Base-by-base conservation (phyloP, 2,797 vertebrate species). In the Eidolon dupreanum region DNA sequence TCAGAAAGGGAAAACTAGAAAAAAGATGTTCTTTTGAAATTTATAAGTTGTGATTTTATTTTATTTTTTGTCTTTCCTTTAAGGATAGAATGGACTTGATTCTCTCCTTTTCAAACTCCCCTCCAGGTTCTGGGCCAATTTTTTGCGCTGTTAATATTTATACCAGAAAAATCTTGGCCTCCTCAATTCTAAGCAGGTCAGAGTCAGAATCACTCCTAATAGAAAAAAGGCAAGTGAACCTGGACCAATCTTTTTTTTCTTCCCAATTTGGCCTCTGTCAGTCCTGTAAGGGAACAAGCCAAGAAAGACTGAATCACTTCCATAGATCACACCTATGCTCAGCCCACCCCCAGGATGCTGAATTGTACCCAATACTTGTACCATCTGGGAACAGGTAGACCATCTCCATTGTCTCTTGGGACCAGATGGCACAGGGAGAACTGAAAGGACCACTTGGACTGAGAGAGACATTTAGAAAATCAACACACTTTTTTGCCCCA, bases 1-100 rank as follows among this genome's bases (percentile, higher is more conserved):
- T 92, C 83, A 61, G 77, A 74, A 74, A 93, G 43, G 59, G n/a
- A 88, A 97, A 73, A 81, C 38, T 26, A 15, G 24, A 70, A 87
- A 85, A 33, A 88, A 81, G 66, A 65, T 77, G 26, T 59, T 90
- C 61, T 88, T 94, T 85, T 82, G 41, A 94, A 89, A 66, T 51
- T 16, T 63, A 51, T 2, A 83, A 55, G 49, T 75, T 83, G 46
- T 77, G 33, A 20, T 33, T 59, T 36, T n/a, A 5, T 15, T 49
- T 15, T 15, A 1, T 86, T 81, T 73, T 55, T 22, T 31, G n/a
- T 61, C 13, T 59, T 95, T 84, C 93, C 46, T 92, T 97, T 74
- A 74, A 36, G 33, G 91, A 91, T 59, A 74, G 57, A 86, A 24
- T 86, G 46, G 65, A 10, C 38, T 96, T 36, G 2, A 61, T 90